phyloP scores from a whole-genome alignment of 92 coral and sea anemone genomes.

The Zoanthus gigantus region DNA sequence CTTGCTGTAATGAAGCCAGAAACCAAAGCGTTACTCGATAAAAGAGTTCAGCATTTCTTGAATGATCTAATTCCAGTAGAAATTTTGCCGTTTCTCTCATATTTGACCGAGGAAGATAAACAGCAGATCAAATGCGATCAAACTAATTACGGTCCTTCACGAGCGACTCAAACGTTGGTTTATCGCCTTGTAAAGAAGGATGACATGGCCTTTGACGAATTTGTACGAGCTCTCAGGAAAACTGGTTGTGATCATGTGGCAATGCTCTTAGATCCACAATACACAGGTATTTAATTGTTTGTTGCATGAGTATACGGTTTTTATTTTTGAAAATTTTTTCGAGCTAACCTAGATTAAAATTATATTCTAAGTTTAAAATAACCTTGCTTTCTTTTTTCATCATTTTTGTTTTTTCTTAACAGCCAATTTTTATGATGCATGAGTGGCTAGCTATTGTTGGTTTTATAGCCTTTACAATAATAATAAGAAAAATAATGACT shows the following conservation, averaged over 20 bases:
- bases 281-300: constrained; percentile 1
- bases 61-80: constrained; percentile 73
- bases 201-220: constrained; percentile 64
- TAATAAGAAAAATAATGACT: too few relatives aligned
- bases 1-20: constrained; percentile 42
- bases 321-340: too few relatives aligned
- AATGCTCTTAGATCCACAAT: constrained; percentile 80
- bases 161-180: constrained; percentile 74
- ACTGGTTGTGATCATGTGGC: constrained; percentile 85
- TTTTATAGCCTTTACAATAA: too few relatives aligned
- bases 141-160: constrained; percentile 56
- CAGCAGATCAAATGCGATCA: constrained; percentile 62
- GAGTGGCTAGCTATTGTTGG: too few relatives aligned
- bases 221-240: constrained; percentile 82
- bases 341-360: too few relatives aligned
- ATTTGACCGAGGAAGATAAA: constrained; percentile 60
- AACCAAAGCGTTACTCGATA: constrained; percentile 54
- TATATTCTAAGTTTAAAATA: too few relatives aligned
- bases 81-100: constrained; percentile 61
- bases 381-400: too few relatives aligned
- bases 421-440: too few relatives aligned
- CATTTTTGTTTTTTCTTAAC: too few relatives aligned
- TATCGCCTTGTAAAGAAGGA: constrained; percentile 69
- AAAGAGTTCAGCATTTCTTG: constrained; percentile 60
- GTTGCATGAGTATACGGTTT: too few relatives aligned